phyloP scores from a whole-genome alignment of 1,140 invertebrate species.

The Harpegnathos saltator region DNA sequence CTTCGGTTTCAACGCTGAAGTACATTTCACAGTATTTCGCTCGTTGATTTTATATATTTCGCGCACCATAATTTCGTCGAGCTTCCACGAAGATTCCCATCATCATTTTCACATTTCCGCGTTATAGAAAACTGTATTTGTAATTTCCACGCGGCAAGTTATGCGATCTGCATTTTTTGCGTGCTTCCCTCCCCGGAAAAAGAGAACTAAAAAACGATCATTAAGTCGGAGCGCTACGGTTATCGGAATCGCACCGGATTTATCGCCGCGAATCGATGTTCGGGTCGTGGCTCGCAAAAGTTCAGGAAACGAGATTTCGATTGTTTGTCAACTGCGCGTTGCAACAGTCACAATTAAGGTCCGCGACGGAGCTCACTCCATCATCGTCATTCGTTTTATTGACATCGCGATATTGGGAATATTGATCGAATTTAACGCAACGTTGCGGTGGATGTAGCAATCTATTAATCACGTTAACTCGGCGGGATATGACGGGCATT shows the following conservation, averaged over 20 bases:
- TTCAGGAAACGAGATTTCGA: constrained; percentile 37
- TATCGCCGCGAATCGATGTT: not conserved
- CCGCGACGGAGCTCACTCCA: constrained; percentile 31
- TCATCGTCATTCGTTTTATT: constrained; percentile 38
- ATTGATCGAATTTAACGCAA: constrained; percentile 45
- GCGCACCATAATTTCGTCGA: not conserved
- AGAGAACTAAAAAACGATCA: not conserved
- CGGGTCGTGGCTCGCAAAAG: not conserved
- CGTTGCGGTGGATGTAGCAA: constrained; percentile 20
- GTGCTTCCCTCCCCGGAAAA: not conserved
- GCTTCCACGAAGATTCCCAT: not conserved
- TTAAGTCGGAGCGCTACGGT: not conserved
- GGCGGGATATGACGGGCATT: not conserved
- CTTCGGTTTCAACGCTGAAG: no score
- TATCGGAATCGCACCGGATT: not conserved
- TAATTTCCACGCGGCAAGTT: constrained; percentile 11
- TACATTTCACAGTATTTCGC: not conserved
- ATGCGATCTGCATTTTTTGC: not conserved
- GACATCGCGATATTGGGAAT: constrained; percentile 42
- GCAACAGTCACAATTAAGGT: constrained; percentile 48
- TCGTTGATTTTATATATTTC: no score
- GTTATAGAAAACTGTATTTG: not conserved
- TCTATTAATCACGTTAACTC: constrained; percentile 56
- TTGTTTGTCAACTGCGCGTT: constrained; percentile 32
- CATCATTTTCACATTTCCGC: not conserved